A percentile compares a stretch with the other conserved stretches of the same genome.
Evolutionary conservation across 2,113 vertebrate genomes (phyloP).

Genomic region (Podarcis muralis): DNA sequence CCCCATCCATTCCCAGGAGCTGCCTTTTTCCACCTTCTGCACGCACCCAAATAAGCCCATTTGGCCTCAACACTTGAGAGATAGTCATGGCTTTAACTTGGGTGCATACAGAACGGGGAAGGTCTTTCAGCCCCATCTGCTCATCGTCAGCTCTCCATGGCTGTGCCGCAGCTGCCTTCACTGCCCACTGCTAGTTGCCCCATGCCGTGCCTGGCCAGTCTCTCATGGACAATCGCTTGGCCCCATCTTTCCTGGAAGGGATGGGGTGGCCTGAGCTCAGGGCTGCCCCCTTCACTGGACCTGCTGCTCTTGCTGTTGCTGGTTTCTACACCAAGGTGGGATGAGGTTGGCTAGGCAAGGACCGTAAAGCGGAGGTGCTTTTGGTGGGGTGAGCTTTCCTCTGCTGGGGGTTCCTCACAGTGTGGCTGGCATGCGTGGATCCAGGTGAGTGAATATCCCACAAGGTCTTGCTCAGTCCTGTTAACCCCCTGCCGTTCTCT

Average conservation of each 20-base stretch:
- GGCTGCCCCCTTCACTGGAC: background rate
- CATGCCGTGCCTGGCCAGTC: conserved; percentile 3
- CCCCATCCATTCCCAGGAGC: background rate
- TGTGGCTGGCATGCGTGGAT: background rate
- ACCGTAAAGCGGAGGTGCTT: background rate
- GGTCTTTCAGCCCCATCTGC: background rate
- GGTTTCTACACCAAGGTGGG: background rate
- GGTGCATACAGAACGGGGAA: background rate
- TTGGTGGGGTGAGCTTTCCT: background rate
- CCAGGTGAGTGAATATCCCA: background rate
- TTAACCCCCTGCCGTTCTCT: background rate
- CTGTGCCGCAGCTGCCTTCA: background rate
- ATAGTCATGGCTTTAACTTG: background rate
- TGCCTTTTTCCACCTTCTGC: background rate
- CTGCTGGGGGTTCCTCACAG: background rate
- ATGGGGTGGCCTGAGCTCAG: background rate
- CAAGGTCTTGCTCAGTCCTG: too few relatives aligned
- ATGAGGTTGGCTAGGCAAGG: background rate
- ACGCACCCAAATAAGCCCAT: background rate
- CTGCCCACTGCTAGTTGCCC: background rate
- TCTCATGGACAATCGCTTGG: background rate
- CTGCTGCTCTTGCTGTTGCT: conserved; percentile 4
- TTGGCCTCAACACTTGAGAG: background rate
- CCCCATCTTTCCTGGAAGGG: background rate
- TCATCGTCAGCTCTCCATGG: background rate